phyloP scores from a whole-genome alignment of 2,113 vertebrate species.

The Propithecus coquereli region DNA sequence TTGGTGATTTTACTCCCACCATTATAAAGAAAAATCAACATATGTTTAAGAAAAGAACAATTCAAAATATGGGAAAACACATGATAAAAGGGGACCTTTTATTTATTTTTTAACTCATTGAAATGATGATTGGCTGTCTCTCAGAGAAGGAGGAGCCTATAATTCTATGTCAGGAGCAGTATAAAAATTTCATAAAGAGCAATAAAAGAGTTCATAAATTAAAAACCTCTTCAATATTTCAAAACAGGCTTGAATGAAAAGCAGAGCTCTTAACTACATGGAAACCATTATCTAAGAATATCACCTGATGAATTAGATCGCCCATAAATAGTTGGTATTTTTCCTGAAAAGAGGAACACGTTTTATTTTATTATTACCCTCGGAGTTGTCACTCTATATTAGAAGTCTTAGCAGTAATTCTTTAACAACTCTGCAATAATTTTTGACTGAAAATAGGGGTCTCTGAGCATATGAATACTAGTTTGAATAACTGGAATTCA shows the following conservation, averaged over 20 bases:
- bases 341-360: slow-evolving; percentile 11
- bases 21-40: slow-evolving; percentile 36
- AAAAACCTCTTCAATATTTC: slow-evolving; percentile 70
- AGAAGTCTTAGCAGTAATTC: not conserved
- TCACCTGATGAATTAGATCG: slow-evolving; percentile 29
- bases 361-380: not conserved
- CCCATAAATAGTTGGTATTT: slow-evolving; percentile 25
- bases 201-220: slow-evolving; percentile 59
- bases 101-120: slow-evolving; percentile 59
- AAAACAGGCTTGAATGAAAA: slow-evolving; percentile 58
- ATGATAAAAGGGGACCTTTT: slow-evolving; percentile 46
- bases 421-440: slow-evolving; percentile 14
- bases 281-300: slow-evolving; percentile 51
- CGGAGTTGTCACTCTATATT: not conserved
- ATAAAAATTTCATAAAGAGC: slow-evolving; percentile 50
- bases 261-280: slow-evolving; percentile 52
- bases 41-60: slow-evolving; percentile 66
- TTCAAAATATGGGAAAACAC: slow-evolving; percentile 65
- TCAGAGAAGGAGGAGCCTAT: slow-evolving; percentile 44
- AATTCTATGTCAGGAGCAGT: slow-evolving; percentile 8
- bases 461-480: not conserved
- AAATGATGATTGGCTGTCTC: slow-evolving; percentile 60
- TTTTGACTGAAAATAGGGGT: slow-evolving; percentile 40
- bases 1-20: not conserved
- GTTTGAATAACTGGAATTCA: slow-evolving; percentile 2